These are phyloP conservation scores for Trachelipus rathkii DNA, from an alignment of 1,140 invertebrate species.

Conservation along the genomic window DNA sequence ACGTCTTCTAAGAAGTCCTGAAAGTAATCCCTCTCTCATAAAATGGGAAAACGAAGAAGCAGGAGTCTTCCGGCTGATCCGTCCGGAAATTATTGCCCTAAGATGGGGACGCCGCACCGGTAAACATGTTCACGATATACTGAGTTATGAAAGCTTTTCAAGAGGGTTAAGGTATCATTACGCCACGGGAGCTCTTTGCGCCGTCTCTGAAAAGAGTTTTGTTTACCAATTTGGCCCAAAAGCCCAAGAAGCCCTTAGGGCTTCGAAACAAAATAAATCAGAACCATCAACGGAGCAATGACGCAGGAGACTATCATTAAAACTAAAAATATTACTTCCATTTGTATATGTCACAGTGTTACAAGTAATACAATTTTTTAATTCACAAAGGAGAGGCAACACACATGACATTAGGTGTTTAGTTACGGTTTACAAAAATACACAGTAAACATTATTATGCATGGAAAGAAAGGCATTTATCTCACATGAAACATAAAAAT, in stretches of 20 bases:
- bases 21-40: slow-evolving; percentile 25
- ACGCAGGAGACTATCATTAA: background rate
- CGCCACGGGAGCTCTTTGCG: slow-evolving; percentile 24
- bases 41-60: slow-evolving; percentile 29
- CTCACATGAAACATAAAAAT: too few species aligned
- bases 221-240: slow-evolving; percentile 29
- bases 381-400: background rate
- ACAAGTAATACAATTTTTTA: background rate
- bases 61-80: slow-evolving; percentile 20
- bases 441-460: background rate
- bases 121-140: slow-evolving; percentile 23
- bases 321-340: background rate
- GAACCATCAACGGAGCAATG: background rate
- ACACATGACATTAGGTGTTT: background rate
- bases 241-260: background rate
- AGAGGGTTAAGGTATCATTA: slow-evolving; percentile 27
- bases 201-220: slow-evolving; percentile 26
- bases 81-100: slow-evolving; percentile 24
- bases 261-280: background rate
- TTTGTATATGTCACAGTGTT: background rate
- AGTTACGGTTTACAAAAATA: background rate
- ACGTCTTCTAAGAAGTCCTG: slow-evolving; percentile 19
- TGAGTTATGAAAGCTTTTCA: slow-evolving; percentile 29
- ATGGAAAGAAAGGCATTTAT: background rate
- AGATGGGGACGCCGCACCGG: slow-evolving; percentile 25